These are phyloP conservation scores for Saxidomus purpurata DNA, from an alignment of 1,140 invertebrate species.

Conservation along the genomic window DNA sequence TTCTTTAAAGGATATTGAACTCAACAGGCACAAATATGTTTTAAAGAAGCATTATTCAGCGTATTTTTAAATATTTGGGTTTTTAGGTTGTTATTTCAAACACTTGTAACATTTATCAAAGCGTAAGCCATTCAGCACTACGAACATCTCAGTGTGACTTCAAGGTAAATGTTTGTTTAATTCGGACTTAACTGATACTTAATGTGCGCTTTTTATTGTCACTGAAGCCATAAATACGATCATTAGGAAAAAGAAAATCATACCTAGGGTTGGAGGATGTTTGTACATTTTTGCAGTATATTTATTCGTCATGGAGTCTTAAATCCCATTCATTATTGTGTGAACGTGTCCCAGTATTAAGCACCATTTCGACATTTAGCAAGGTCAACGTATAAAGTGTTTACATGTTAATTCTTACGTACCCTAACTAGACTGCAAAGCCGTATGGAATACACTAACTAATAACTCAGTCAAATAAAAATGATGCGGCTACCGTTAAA, in stretches of 20 bases:
- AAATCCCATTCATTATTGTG: neutral
- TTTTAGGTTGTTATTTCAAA: constrained; percentile 24
- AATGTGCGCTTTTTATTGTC: neutral
- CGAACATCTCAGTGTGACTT: neutral
- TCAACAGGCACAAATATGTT: neutral
- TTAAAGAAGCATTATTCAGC: neutral
- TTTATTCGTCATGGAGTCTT: neutral
- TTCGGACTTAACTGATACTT: constrained; percentile 20
- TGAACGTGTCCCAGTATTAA: neutral
- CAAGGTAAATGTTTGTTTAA: constrained; percentile 11
- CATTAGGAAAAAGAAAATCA: neutral
- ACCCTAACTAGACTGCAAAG: too few relatives aligned
- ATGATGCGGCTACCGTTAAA: too few relatives aligned
- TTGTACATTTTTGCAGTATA: neutral
- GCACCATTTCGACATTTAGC: neutral
- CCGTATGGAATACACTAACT: too few relatives aligned
- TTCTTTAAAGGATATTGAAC: neutral
- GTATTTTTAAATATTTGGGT: neutral
- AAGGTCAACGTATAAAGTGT: too few relatives aligned
- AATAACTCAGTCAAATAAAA: too few relatives aligned
- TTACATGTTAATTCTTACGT: too few relatives aligned
- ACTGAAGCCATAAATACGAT: neutral
- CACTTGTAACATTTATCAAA: constrained; percentile 10
- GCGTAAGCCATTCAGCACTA: neutral
- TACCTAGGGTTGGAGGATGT: neutral